Conservation (phyloP, 2,797 vertebrate genomes). For the Phrynocephalus vlangalii region DNA sequence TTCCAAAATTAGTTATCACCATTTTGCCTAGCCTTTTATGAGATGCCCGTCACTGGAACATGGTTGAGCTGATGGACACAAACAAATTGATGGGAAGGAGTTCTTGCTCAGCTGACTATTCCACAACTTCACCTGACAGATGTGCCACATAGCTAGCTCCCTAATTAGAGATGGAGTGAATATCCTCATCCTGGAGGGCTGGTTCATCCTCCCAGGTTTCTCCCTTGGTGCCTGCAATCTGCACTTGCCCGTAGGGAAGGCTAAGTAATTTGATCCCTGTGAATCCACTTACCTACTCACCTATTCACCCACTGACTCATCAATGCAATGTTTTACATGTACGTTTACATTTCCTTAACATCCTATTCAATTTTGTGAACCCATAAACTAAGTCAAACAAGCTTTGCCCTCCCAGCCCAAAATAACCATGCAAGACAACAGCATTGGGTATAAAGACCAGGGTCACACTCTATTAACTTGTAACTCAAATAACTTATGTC, state of each 20-base stretch:
- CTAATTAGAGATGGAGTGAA: neutral
- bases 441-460: no score
- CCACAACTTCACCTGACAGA: neutral
- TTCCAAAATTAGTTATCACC: slow-evolving; percentile 15
- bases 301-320: neutral
- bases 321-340: neutral
- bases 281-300: neutral
- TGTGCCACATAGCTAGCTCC: neutral
- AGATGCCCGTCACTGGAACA: neutral
- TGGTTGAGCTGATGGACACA: neutral
- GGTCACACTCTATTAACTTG: no score
- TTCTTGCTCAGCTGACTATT: neutral
- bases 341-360: neutral
- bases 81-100: neutral
- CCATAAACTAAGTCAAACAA: no score
- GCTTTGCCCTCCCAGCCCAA: no score
- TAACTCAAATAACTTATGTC: no score
- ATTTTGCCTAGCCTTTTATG: slow-evolving; percentile 18
- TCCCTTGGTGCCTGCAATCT: neutral
- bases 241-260: neutral
- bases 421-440: no score
- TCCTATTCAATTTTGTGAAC: neutral
- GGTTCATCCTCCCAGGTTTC: neutral
- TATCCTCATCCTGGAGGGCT: neutral
- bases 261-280: neutral